These are phyloP conservation scores for Halocaridina rubra DNA, from an alignment of 2,888 invertebrate species.

Conservation along the genomic window DNA sequence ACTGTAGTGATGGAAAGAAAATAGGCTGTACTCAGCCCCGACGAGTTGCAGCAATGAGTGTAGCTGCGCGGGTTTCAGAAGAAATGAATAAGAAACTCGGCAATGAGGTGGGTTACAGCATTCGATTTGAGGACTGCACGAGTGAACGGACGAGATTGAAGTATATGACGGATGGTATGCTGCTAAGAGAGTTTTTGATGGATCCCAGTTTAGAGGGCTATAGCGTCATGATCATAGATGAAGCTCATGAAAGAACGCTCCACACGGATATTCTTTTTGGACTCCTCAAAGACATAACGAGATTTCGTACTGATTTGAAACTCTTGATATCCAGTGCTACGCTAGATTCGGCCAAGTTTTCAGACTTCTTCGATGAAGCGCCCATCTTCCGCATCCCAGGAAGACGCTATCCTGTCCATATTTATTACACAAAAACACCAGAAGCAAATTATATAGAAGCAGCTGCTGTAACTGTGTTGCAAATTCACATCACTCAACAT, in stretches of 20 bases:
- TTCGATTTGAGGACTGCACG: conserved; percentile 99
- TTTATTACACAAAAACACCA: conserved; percentile 98
- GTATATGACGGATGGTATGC: conserved; percentile 99
- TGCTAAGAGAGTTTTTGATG: conserved; percentile 95
- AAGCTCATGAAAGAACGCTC: conserved; percentile 97
- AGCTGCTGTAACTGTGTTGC: conserved; percentile 94
- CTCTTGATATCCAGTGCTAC: conserved; percentile 98
- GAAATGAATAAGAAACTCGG: conserved; percentile 96
- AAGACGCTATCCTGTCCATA: conserved; percentile 93
- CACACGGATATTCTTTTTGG: conserved; percentile 99
- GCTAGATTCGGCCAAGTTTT: conserved; percentile 97
- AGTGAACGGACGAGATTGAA: conserved; percentile 96
- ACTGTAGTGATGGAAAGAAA: conserved; percentile 71
- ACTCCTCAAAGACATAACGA: conserved; percentile 88
- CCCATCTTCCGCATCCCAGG: conserved; percentile 76
- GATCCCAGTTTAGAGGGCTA: conserved; percentile 97
- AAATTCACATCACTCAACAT: conserved; percentile 98
- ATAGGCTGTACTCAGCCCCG: conserved; percentile 98
- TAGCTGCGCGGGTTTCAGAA: conserved; percentile 96
- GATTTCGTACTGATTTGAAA: conserved; percentile 93
- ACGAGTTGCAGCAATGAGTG: conserved; percentile 99
- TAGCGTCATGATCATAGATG: conserved; percentile 98
- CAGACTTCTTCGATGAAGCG: conserved; percentile 97
- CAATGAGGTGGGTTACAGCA: conserved; percentile 78
- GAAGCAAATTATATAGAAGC: conserved; percentile 99